Evolutionary conservation across 2,113 vertebrate genomes (phyloP).

Genomic region (Corythoichthys haematopterus): DNA sequence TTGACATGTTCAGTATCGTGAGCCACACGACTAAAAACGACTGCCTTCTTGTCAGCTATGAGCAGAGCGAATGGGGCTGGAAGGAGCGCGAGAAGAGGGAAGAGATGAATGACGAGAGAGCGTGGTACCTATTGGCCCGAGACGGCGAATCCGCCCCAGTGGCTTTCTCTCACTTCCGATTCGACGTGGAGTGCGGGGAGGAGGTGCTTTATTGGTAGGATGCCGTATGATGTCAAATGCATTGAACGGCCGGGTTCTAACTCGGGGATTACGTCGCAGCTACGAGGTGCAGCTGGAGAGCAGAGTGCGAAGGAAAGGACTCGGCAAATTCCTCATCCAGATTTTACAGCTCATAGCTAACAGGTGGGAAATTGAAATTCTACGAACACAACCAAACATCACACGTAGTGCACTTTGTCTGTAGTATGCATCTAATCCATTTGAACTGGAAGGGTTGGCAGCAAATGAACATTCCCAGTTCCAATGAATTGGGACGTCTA

Average conservation of each 20-base stretch:
- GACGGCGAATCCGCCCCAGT: constrained; percentile 74
- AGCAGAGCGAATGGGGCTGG: constrained; percentile 93
- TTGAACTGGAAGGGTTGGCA: no score
- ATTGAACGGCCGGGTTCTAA: no score
- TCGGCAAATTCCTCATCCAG: constrained; percentile 92
- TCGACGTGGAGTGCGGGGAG: constrained; percentile 88
- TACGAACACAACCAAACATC: no score
- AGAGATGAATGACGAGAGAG: constrained; percentile 87
- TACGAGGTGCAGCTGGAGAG: constrained; percentile 92
- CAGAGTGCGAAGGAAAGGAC: constrained; percentile 83
- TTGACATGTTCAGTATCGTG: neutral
- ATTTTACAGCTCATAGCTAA: constrained; percentile 93
- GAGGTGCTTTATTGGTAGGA: constrained; percentile 90
- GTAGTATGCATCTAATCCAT: no score
- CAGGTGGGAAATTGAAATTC: constrained; percentile 64
- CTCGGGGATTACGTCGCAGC: constrained; percentile 53
- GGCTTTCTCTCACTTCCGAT: constrained; percentile 92
- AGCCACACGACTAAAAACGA: neutral
- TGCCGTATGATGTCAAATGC: neutral
- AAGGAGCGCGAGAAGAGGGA: constrained; percentile 89
- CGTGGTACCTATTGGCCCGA: constrained; percentile 86
- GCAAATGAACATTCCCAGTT: no score
- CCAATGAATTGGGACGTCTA: no score
- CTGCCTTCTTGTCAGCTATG: constrained; percentile 70
- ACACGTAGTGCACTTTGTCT: no score